These are phyloP conservation scores for Mobula hypostoma DNA, from an alignment of 2,113 vertebrate species.

Conservation along the genomic window DNA sequence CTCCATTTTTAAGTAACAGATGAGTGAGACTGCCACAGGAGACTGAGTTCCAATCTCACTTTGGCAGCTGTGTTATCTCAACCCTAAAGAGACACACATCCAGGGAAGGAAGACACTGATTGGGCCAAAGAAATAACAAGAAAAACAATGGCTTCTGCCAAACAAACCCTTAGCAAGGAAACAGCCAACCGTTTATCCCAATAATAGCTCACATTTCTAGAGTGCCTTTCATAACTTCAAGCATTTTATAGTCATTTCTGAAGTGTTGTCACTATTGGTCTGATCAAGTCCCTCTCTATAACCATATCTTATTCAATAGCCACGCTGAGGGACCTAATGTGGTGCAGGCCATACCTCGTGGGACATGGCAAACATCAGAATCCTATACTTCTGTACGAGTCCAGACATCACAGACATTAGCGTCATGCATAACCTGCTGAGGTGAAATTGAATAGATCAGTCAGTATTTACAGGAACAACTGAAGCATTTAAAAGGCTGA, in stretches of 20 bases:
- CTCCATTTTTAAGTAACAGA: not conserved
- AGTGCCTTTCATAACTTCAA: not conserved
- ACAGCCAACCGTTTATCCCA: not conserved
- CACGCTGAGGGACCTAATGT: not conserved
- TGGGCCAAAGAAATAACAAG: not conserved
- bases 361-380: not conserved
- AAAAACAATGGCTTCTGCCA: not conserved
- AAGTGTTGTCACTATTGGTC: not conserved
- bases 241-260: not conserved
- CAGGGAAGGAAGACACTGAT: not conserved
- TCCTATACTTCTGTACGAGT: not conserved
- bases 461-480: not conserved
- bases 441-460: not conserved
- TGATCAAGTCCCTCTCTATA: not conserved
- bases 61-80: not conserved
- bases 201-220: not conserved
- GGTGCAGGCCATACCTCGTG: not conserved
- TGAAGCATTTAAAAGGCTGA: not conserved
- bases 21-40: too few relatives aligned
- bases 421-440: not conserved
- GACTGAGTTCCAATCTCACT: not conserved
- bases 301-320: not conserved
- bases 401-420: not conserved
- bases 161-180: not conserved
- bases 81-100: not conserved